Evolutionary conservation across 1,140 invertebrate species (phyloP), one percentile per base, ranked within the genome.

Genomic region (Stratiolaelaps scimitus): DNA sequence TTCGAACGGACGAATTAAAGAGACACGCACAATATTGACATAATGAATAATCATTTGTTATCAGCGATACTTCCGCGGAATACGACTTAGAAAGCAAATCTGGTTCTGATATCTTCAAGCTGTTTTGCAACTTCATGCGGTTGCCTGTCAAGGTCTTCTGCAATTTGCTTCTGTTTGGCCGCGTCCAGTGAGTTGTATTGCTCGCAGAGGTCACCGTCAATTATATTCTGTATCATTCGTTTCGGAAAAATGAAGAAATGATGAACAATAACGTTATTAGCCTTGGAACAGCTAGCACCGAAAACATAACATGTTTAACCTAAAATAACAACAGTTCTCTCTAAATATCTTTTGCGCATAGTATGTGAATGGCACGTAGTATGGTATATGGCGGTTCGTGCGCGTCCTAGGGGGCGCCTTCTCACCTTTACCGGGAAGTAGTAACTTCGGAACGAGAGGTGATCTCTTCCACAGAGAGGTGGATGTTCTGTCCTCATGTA

Each of bases 151-250:
- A 99, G 79, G 76, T 98, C 92, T 34, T 86, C 83, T 0, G 93
- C 85, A 66, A 99, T 96, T 68, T 84, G 87, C 72, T 94, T 94
- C 73, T 99, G 96, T 76, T 96, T 98, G 0, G 79, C 76, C 0
- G 85, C 81, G 71, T 98, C 95, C 68, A 99, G 83, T 0, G 92
- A 94, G 74, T 94, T 95, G 75, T 92, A 99, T 77, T 98, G 93
- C 77, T 99, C 96, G 76, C 96, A 99, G 2, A 99, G 78, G 77
- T 99, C 96, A 5, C 96, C 96, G 77, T 99, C 96, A 69, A 98
- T 88, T 0, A 98, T 92, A 80, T 93, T 95, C 83, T 92, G 70
- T 7, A 77, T 10, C 4, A 10, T 40, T 40, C 34, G 10, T 40
- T 10, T 10, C 34, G 34, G 34, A 4, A 40, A 40, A 40, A 30